Evolutionary conservation across 2,797 vertebrate species (phyloP), one percentile per base, ranked within the genome.

Genomic region (Galago senegalensis): DNA sequence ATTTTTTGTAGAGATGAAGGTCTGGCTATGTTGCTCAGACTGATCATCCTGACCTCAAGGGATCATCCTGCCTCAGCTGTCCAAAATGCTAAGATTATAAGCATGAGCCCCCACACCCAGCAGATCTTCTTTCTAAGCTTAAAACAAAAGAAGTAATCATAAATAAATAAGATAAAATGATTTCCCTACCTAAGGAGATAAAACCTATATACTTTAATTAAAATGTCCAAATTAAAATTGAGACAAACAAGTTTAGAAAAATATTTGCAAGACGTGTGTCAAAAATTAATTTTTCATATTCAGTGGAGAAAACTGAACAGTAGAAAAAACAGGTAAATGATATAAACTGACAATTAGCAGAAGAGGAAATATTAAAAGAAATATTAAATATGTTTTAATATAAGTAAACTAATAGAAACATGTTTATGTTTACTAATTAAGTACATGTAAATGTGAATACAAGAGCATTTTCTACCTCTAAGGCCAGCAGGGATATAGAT

Each of bases 271-370:
- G 56, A 75, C 20, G 5, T 93, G 37, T 84, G 12, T 80, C 75
- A 49, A 86, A 86, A 76, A 16, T 77, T 89, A 40, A 79, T 17
- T 70, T 89, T 89, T 86, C 86, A 31, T 72, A 61, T 88, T 89
- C 13, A 43, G 8, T 61, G 2, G 13, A 40, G 75, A 85, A 80
- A 12, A 76, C 34, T 53, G 7, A 37, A 77, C 89, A 94, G 29
- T 85, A 46, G 69, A 17, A 53, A 84, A 84, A 94, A 70, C 9
- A 85, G 3, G 7, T 56, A 89, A 95, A 89, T n/a, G 37, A 79
- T n/a, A 49, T 79, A n/a, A 89, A 27, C 34, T 61, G 27, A 65
- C 43, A 43, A 23, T 76, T 61, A 75, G 23, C 27, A 94, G 53
- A 89, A 70, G 11, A 86, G 34, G 8, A 89, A 81, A 56, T 75